These are phyloP conservation scores for Tricholauxania praeusta DNA, from an alignment of 2,888 invertebrate genomes.

Conservation along the genomic window DNA sequence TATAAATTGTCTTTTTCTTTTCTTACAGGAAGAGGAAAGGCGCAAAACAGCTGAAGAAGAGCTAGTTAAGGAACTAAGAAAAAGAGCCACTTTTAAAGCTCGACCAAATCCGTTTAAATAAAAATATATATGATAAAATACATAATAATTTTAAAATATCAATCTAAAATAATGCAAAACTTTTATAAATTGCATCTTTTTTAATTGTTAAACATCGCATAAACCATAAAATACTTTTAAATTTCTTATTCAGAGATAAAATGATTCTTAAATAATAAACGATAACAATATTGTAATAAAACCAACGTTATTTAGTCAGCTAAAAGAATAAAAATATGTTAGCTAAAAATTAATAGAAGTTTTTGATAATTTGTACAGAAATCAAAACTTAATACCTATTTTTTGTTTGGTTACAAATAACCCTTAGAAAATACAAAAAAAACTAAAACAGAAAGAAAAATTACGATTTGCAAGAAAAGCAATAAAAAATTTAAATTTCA, in stretches of 20 bases:
- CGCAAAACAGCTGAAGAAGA: conserved; percentile 59
- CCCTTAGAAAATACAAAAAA: too few species aligned
- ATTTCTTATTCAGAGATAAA: too few species aligned
- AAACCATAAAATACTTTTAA: background rate
- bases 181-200: background rate
- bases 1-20: conserved; percentile 25
- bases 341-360: background rate
- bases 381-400: too few species aligned
- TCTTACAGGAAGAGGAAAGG: conserved; percentile 61
- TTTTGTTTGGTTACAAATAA: too few species aligned
- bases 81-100: conserved; percentile 64
- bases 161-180: conserved; percentile 1
- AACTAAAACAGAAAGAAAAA: too few species aligned
- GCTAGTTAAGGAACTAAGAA: conserved; percentile 60
- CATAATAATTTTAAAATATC: conserved; percentile 2
- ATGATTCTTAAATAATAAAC: too few species aligned
- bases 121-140: conserved; percentile 42
- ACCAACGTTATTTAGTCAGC: background rate
- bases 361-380: too few species aligned
- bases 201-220: background rate
- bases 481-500: too few species aligned
- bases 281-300: background rate
- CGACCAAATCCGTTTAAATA: conserved; percentile 66
- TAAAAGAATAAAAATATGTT: background rate
- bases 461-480: too few species aligned